A percentile compares a stretch with the other conserved stretches of the same genome.
phyloP scores from a whole-genome alignment of 2,797 vertebrate species.

The Margarornis squamiger region DNA sequence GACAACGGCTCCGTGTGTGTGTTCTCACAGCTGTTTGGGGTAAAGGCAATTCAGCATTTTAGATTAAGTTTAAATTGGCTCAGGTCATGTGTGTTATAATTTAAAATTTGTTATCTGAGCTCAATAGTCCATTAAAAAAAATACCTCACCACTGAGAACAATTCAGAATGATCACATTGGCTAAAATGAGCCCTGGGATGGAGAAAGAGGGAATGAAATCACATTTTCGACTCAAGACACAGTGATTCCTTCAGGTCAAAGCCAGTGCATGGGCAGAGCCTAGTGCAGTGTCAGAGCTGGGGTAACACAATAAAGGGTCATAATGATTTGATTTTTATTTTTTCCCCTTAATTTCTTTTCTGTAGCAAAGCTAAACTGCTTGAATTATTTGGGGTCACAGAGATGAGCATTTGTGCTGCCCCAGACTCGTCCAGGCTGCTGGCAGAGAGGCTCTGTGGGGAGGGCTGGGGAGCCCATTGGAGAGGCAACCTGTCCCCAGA shows the following conservation, averaged over 20 bases:
- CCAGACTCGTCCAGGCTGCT: not conserved
- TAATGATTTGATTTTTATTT: not conserved
- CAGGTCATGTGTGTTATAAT: not conserved
- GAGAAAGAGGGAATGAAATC: not conserved
- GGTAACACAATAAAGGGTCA: not conserved
- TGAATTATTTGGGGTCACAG: not conserved
- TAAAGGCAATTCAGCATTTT: not conserved
- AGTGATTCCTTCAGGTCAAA: not conserved
- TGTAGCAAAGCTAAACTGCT: not conserved
- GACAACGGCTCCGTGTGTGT: not conserved
- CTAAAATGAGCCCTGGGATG: not conserved
- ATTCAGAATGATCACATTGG: not conserved
- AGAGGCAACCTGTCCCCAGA: not conserved
- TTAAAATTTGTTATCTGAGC: not conserved
- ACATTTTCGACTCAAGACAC: not conserved
- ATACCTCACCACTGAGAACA: not conserved
- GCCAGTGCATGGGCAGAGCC: not conserved
- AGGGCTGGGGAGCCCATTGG: not conserved
- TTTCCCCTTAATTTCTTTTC: not conserved
- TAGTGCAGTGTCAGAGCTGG: not conserved
- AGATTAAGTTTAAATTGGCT: constrained; percentile 30
- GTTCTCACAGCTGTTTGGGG: not conserved
- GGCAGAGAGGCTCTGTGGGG: not conserved
- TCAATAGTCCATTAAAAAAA: constrained; percentile 30
- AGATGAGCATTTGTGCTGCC: not conserved